A percentile compares a stretch with the other conserved stretches of the same genome.
Conservation (phyloP, 2,113 vertebrate genomes). For the Muscicapa adusta region DNA sequence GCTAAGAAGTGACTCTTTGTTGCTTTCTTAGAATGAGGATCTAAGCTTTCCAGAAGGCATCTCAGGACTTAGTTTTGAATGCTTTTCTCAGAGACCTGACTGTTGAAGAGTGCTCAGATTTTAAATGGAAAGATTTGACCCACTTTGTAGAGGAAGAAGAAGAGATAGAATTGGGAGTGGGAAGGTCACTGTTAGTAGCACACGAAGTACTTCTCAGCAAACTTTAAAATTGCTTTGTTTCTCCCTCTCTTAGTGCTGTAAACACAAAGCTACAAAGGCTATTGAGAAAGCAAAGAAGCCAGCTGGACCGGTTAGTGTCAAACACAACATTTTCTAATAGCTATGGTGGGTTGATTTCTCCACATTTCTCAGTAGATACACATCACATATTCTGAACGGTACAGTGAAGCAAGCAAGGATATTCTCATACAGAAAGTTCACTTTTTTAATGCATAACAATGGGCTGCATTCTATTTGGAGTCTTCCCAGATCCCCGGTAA, state of each 20-base stretch:
- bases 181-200: conserved; percentile 73
- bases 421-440: background rate
- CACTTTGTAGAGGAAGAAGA: conserved; percentile 63
- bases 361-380: background rate
- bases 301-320: conserved; percentile 73
- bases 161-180: conserved; percentile 81
- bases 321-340: conserved; percentile 1
- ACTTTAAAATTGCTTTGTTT: conserved; percentile 79
- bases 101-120: conserved; percentile 41
- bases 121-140: conserved; percentile 63
- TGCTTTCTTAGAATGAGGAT: background rate
- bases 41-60: background rate
- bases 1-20: background rate
- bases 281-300: conserved; percentile 82
- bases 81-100: background rate
- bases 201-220: conserved; percentile 60
- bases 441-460: conserved; percentile 8
- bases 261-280: conserved; percentile 81
- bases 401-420: background rate
- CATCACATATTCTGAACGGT: background rate
- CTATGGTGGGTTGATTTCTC: background rate
- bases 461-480: background rate
- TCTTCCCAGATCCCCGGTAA: background rate
- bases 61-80: background rate
- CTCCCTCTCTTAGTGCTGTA: conserved; percentile 79